Base-by-base conservation (phyloP, 2,888 invertebrate species). In the Artemia sinica region DNA sequence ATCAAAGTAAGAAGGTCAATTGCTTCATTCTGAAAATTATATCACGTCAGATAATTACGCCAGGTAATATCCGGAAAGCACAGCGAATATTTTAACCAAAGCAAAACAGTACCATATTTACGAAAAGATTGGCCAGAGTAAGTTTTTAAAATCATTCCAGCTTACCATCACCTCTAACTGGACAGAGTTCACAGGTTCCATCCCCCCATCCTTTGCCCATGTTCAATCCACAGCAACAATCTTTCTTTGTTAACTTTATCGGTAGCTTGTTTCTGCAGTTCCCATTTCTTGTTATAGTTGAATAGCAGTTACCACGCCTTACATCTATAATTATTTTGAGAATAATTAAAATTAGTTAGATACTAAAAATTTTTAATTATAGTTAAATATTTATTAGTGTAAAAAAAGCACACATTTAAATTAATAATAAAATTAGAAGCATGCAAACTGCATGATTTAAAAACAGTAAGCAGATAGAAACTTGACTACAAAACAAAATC, bases 141-240 rank as follows among this genome's bases (percentile, higher is more conserved):
- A 41, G 41, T 41, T 41, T 41, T 5, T 41, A 41, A 41, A 41
- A 41, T 41, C 2, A 41, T 41, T 41, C 41, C 41, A 41, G 41
- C 50, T 68, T 71, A 75, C 74, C 72, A 68, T 74, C 73, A 70
- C 73, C 74, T 50, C 70, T 70, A 4, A 72, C 76, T 0, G 90
- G 89, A 77, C 91, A 91, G 66, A 85, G 82, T 70, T 85, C 83
- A 77, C 91, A 91, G 77, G 72, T 73, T 71, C 72, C 84, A 85
- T 69, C 88, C 85, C 90, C 90, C 91, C 78, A 80, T 10, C 88
- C 91, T 75, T 87, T 84, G 6, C 90, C 91, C 85, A 88, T 87
- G 77, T 88, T 88, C 77, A 86, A 84, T 1, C 89, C 88, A 77
- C 91, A 91, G 77, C 91, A 91, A 76, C 91, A 91, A 77, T 90